Evolutionary conservation across 2,113 vertebrate genomes (phyloP).

Genomic region (Mus spicilegus): DNA sequence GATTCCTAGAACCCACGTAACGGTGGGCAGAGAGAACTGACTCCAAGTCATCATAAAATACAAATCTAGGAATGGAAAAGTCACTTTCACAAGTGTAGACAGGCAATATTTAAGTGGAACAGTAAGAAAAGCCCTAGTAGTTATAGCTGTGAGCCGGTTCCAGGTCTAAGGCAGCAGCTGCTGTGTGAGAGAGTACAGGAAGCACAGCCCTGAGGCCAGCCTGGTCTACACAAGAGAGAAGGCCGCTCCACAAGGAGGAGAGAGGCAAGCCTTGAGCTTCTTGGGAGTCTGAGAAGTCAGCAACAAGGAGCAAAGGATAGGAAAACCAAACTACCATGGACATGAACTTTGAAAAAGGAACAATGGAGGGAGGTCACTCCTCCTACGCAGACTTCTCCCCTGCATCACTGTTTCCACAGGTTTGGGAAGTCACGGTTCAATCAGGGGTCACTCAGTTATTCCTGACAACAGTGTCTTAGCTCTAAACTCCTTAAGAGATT

Average conservation of each 20-base stretch:
- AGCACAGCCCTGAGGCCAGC: no score
- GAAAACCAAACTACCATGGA: conserved; percentile 35
- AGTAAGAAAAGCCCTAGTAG: background rate
- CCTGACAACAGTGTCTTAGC: background rate
- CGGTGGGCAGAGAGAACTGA: background rate
- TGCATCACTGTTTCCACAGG: background rate
- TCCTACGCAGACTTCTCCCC: background rate
- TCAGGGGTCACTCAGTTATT: background rate
- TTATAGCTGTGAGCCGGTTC: background rate
- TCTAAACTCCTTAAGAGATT: conserved; percentile 26
- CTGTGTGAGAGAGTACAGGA: background rate
- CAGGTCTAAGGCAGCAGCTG: background rate
- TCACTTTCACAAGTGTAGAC: background rate
- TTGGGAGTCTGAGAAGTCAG: conserved; percentile 41
- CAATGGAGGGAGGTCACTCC: conserved; percentile 30
- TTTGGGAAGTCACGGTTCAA: background rate
- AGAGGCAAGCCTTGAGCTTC: background rate
- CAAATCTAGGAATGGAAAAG: conserved; percentile 50
- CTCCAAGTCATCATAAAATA: background rate
- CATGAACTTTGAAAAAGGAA: conserved; percentile 1
- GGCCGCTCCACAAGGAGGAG: background rate
- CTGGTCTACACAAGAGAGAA: background rate
- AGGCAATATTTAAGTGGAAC: background rate
- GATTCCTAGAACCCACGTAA: background rate
- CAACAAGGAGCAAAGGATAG: conserved; percentile 21